A percentile compares a stretch with the other conserved stretches of the same genome.
These are phyloP conservation scores for Ptilodon capucinus DNA, from an alignment of 2,888 invertebrate species.

Conservation along the genomic window DNA sequence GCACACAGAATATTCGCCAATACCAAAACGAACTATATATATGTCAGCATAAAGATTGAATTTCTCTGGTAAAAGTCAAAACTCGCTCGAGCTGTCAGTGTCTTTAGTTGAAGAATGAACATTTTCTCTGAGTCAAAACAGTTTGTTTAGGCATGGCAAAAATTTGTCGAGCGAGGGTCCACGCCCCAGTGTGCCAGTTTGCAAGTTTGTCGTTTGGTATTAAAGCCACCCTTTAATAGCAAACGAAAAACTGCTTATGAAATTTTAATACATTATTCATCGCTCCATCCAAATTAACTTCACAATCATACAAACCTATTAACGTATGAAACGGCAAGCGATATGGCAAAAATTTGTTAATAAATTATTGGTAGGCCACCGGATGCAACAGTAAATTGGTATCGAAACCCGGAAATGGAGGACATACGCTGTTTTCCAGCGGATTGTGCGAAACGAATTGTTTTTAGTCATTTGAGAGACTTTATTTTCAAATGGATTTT, in stretches of 20 bases:
- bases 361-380: conserved; percentile 6
- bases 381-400: conserved; percentile 40
- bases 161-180: too few relatives aligned
- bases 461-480: conserved; percentile 6
- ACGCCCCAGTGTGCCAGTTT: too few relatives aligned
- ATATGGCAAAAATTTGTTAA: not conserved
- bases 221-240: too few relatives aligned
- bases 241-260: not conserved
- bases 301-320: not conserved
- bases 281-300: not conserved
- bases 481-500: not conserved
- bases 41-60: too few relatives aligned
- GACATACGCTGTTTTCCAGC: conserved; percentile 25
- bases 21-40: too few relatives aligned
- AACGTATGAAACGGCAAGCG: not conserved
- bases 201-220: too few relatives aligned
- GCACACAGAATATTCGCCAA: too few relatives aligned
- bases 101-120: too few relatives aligned
- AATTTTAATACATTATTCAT: not conserved
- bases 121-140: too few relatives aligned
- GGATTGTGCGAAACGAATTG: conserved; percentile 16
- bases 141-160: too few relatives aligned
- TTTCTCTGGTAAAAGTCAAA: too few relatives aligned
- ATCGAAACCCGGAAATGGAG: conserved; percentile 19
- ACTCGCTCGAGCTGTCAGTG: too few relatives aligned